Evolutionary conservation across 64 coral and sea anemone genomes (phyloP).

Genomic region (Dendrophyllia cribrosa): DNA sequence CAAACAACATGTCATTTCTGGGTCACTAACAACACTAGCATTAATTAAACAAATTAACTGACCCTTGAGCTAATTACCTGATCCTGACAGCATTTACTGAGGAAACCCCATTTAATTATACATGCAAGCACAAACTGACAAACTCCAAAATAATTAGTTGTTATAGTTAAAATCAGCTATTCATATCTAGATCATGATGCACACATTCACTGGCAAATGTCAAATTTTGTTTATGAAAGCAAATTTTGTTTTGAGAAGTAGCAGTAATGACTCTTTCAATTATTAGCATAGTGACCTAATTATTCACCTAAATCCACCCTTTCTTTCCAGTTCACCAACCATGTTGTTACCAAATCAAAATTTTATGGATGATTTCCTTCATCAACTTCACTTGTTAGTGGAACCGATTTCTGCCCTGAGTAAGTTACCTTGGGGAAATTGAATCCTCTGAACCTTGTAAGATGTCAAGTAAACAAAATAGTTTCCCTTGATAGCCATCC

Average conservation of each 20-base stretch:
- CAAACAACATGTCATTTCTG: not conserved
- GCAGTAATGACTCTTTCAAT: not conserved
- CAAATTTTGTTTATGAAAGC: not conserved
- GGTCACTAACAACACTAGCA: not conserved
- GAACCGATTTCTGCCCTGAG: no score
- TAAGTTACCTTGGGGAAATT: no score
- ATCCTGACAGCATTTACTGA: conserved; percentile 12
- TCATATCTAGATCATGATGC: not conserved
- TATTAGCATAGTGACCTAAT: conserved; percentile 23
- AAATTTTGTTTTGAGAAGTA: not conserved
- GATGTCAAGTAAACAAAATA: no score
- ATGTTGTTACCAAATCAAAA: conserved; percentile 4
- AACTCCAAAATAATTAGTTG: not conserved
- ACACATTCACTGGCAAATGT: not conserved
- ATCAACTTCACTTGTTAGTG: not conserved
- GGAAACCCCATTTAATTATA: not conserved
- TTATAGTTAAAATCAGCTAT: not conserved
- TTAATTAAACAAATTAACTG: conserved; percentile 36
- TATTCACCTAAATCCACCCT: not conserved
- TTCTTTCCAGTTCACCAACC: conserved; percentile 21
- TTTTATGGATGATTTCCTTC: conserved; percentile 19
- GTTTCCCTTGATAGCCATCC: no score
- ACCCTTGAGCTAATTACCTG: conserved; percentile 38
- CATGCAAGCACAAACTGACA: not conserved
- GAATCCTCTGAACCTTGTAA: no score